These are phyloP conservation scores for Odontophorus gujanensis DNA, from an alignment of 2,113 vertebrate species.

Conservation along the genomic window DNA sequence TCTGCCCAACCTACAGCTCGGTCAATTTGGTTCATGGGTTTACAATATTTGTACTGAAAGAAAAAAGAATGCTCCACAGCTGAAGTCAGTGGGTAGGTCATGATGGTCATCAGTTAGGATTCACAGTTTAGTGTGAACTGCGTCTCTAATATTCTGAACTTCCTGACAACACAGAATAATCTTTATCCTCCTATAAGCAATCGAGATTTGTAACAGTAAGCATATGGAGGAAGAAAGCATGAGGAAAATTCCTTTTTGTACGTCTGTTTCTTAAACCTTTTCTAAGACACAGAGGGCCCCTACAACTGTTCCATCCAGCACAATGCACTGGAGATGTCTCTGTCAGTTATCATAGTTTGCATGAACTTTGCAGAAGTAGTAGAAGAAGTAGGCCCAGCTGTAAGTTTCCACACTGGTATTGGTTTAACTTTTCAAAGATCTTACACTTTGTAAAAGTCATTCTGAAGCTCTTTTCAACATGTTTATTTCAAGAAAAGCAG, in stretches of 20 bases:
- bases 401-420: background rate
- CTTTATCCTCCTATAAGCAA: rapidly evolving
- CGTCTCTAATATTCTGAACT: background rate
- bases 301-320: background rate
- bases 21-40: background rate
- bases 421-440: background rate
- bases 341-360: background rate
- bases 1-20: background rate
- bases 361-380: background rate
- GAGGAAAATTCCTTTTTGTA: background rate
- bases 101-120: background rate
- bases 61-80: background rate
- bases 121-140: background rate
- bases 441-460: background rate
- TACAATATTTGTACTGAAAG: background rate
- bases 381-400: background rate
- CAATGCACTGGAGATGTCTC: background rate
- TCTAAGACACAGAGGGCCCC: background rate
- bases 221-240: background rate
- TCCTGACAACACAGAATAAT: background rate
- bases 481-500: background rate
- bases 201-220: background rate
- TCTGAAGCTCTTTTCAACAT: background rate
- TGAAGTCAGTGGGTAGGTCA: background rate
- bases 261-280: background rate